A percentile compares a stretch with the other conserved stretches of the same genome.
Evolutionary conservation across 2,888 invertebrate species (phyloP).

Genomic region (Hedychridium roseum): DNA sequence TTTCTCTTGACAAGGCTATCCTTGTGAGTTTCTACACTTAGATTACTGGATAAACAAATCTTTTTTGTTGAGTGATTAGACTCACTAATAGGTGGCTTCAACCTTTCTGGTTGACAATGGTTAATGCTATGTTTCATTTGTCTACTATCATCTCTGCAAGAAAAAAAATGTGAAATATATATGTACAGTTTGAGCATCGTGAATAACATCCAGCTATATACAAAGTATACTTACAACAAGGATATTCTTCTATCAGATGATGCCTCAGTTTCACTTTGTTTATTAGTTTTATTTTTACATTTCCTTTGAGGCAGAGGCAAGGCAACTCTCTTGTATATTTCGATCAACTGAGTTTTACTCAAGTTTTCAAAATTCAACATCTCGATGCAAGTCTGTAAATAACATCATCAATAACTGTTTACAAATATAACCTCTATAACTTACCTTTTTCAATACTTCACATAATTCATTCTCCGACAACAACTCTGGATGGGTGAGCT

Average conservation of each 20-base stretch:
- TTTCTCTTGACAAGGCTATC: constrained; percentile 19
- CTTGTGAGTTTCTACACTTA: constrained; percentile 4
- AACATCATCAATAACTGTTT: constrained; percentile 1
- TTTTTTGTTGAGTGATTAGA: constrained; percentile 23
- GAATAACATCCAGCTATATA: neutral
- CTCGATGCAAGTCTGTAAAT: constrained; percentile 50
- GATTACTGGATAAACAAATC: constrained; percentile 22
- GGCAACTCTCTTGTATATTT: constrained; percentile 50
- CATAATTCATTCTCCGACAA: constrained; percentile 44
- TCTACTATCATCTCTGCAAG: constrained; percentile 9
- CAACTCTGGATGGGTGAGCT: constrained; percentile 47
- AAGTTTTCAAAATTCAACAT: constrained; percentile 34
- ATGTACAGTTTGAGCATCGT: too few species aligned
- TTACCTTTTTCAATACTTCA: constrained; percentile 49
- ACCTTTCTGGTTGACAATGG: constrained; percentile 3
- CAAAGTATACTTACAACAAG: constrained; percentile 17
- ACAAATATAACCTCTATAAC: constrained; percentile 29
- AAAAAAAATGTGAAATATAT: neutral
- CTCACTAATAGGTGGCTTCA: constrained; percentile 22
- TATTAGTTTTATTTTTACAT: constrained; percentile 21
- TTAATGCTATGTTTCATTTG: neutral
- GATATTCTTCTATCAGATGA: constrained; percentile 12
- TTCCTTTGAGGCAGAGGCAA: constrained; percentile 53
- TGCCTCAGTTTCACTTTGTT: constrained; percentile 30
- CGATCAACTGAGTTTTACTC: constrained; percentile 45